phyloP scores from a whole-genome alignment of 2,888 invertebrate species.

The Pheosia gnoma region DNA sequence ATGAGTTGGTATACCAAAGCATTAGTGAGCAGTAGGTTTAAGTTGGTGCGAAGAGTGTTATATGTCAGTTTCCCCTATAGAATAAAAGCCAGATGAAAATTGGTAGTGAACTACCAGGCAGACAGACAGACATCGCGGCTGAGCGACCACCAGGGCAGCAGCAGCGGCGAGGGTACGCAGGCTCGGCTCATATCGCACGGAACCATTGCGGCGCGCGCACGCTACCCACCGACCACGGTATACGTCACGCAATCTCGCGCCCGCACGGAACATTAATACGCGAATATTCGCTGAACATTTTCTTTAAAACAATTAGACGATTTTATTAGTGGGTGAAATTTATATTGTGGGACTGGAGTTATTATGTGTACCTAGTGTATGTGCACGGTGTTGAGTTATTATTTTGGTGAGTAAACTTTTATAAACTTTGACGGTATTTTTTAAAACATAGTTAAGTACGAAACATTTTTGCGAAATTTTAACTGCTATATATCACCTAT shows the following conservation, averaged over 20 bases:
- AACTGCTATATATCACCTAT: no score
- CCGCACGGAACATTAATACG: constrained; percentile 24
- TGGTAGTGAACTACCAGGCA: neutral
- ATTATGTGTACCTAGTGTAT: constrained; percentile 19
- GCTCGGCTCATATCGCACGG: constrained; percentile 33
- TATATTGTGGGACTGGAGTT: constrained; percentile 25
- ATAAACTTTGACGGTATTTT: constrained; percentile 23
- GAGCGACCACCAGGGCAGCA: neutral
- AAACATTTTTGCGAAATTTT: neutral
- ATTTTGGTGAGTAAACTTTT: constrained; percentile 29
- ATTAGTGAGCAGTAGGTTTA: no score
- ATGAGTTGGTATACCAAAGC: no score
- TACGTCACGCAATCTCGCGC: constrained; percentile 5
- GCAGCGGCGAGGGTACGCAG: neutral
- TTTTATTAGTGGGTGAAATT: constrained; percentile 34
- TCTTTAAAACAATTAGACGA: neutral
- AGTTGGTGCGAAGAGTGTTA: neutral
- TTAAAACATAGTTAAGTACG: neutral
- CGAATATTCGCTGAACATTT: constrained; percentile 24
- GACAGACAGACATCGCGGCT: neutral
- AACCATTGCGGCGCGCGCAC: constrained; percentile 20
- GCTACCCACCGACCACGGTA: constrained; percentile 3
- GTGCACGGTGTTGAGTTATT: constrained; percentile 17
- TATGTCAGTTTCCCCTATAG: neutral
- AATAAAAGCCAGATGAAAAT: neutral